phyloP scores from a whole-genome alignment of 1,140 invertebrate genomes.

The Aphelenchoides fujianensis region DNA sequence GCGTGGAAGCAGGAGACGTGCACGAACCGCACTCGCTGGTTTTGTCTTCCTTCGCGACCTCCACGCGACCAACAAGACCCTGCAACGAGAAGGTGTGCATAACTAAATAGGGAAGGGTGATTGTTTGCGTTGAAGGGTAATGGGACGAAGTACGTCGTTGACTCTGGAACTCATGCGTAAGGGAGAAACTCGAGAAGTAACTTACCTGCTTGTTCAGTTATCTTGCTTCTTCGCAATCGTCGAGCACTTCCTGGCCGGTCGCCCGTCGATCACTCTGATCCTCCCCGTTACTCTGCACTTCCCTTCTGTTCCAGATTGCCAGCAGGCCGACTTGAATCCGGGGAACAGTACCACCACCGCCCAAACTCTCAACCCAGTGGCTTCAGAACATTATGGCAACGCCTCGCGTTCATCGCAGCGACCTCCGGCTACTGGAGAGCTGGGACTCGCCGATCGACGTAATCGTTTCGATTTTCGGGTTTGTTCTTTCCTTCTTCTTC shows the following conservation, averaged over 20 bases:
- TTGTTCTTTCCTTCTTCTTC: not conserved
- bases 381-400: not conserved
- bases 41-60: not conserved
- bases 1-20: not conserved
- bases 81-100: not conserved
- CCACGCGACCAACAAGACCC: not conserved
- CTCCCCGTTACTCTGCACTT: not conserved
- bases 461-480: not conserved
- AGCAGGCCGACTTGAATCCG: not conserved
- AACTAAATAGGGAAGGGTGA: not conserved
- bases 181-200: too few relatives aligned
- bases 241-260: not conserved
- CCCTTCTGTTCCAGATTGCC: not conserved
- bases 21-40: not conserved
- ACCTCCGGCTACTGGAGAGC: not conserved
- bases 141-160: conserved; percentile 4
- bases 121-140: conserved; percentile 7
- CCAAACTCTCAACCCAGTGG: not conserved
- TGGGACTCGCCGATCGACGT: not conserved
- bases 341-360: not conserved
- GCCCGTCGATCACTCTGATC: not conserved
- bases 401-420: not conserved
- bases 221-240: not conserved
- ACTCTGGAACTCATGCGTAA: not conserved
- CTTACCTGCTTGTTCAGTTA: too few relatives aligned